A percentile compares a stretch with the other conserved stretches of the same genome.
These are phyloP conservation scores for Zelleria hepariella DNA, from an alignment of 2,888 invertebrate species.

Conservation along the genomic window DNA sequence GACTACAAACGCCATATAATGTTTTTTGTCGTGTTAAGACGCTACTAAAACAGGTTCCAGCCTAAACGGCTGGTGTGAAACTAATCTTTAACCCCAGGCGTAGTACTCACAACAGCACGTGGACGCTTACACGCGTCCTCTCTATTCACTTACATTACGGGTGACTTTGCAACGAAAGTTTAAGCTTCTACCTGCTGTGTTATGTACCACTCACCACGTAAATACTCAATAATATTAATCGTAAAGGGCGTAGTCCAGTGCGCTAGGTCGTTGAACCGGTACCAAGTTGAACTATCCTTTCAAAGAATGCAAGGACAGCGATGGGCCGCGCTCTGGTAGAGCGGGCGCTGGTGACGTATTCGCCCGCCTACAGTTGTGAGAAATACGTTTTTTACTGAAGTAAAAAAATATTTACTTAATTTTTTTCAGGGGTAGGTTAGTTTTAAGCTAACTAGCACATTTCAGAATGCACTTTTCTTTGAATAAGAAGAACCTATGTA, in stretches of 20 bases:
- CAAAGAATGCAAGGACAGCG: slow-evolving; percentile 64
- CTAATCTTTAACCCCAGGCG: not conserved
- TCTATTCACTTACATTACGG: too few relatives aligned
- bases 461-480: too few relatives aligned
- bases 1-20: too few relatives aligned
- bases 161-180: not conserved
- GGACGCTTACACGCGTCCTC: too few relatives aligned
- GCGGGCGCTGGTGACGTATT: slow-evolving; percentile 15
- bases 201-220: not conserved
- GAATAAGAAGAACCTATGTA: too few relatives aligned
- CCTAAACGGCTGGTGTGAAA: not conserved
- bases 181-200: not conserved
- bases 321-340: slow-evolving; percentile 30
- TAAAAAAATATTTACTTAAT: too few relatives aligned
- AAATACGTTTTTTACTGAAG: too few relatives aligned
- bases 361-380: too few relatives aligned
- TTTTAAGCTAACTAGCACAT: too few relatives aligned
- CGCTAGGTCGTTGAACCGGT: slow-evolving; percentile 57
- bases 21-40: too few relatives aligned
- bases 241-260: slow-evolving; percentile 1
- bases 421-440: too few relatives aligned
- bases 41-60: not conserved
- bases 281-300: slow-evolving; percentile 48
- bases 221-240: not conserved
- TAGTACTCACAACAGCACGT: too few relatives aligned